Conservation (phyloP, 2,797 vertebrate species). For the Florisuga fusca region DNA sequence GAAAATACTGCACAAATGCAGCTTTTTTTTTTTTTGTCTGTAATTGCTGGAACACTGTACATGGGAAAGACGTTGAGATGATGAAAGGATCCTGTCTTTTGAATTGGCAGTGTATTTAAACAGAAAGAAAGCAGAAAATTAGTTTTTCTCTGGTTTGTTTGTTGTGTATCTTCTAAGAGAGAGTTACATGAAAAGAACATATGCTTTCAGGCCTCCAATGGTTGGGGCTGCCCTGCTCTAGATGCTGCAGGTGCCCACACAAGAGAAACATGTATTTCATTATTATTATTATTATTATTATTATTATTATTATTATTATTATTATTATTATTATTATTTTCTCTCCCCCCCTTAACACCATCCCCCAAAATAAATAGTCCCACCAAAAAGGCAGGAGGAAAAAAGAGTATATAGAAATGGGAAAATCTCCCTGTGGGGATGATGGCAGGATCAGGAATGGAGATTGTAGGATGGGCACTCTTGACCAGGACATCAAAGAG, state of each 20-base stretch:
- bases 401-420: neutral
- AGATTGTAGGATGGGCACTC: neutral
- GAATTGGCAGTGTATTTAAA: conserved; percentile 37
- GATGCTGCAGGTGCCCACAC: neutral
- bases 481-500: neutral
- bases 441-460: neutral
- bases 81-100: conserved; percentile 25
- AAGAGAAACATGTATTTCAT: neutral
- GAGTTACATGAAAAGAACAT: neutral
- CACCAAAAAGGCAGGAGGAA: neutral
- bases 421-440: neutral
- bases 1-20: neutral
- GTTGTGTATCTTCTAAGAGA: conserved; percentile 11
- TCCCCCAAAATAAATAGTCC: neutral
- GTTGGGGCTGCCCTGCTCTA: neutral
- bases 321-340: neutral
- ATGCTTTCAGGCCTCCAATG: neutral
- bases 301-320: too few species aligned
- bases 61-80: neutral
- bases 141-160: conserved; percentile 36
- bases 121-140: conserved; percentile 55
- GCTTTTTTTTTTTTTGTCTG: neutral
- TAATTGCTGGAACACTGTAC: rapidly evolving
- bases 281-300: too few species aligned
- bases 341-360: too few species aligned